Evolutionary conservation across 2,797 vertebrate genomes (phyloP), one percentile per base, ranked within the genome.

Genomic region (Typhlichthys eigenmanni): DNA sequence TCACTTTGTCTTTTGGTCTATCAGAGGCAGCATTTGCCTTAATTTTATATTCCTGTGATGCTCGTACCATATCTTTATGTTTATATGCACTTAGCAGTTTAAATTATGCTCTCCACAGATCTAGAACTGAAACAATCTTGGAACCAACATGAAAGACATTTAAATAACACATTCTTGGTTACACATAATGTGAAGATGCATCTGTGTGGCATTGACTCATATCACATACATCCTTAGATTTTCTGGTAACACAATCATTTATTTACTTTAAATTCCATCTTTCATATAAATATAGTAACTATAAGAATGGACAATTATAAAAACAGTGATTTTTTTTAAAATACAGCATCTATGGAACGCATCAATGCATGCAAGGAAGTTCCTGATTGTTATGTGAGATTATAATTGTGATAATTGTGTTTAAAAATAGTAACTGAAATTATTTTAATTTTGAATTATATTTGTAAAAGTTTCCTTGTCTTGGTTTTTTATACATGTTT

Each of bases 331-430:
- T 92, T 93, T 88, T 24, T 29, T 29, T 29, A 4, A 29, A 92
- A 85, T 88, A 93, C 91, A 93, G 92, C 92, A 92, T 94, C 90
- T 92, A 92, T 57, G 91, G 92, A 93, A 93, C 90, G 92, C 92
- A 93, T 93, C 93, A 88, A 83, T 93, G 93, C 93, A 94, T 94
- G 93, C 91, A 93, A 82, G 87, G 89, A 90, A 92, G 91, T 93
- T 93, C 91, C 91, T 92, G 92, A 92, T 92, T 92, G 92, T 93
- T 90, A 88, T 80, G 92, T 94, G 93, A 92, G 90, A 93, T 92
- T 93, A 92, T 92, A 93, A 90, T 92, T 91, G 92, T 94, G 92
- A 92, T 93, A 86, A 85, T 89, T 86, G 93, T 94, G 92, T 93
- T 94, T 93, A 85, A 91, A 90, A 86, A 93, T 93, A 91, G 91